Evolutionary conservation across 2,113 vertebrate genomes (phyloP), one percentile per base, ranked within the genome.

Genomic region (Prunella himalayana): DNA sequence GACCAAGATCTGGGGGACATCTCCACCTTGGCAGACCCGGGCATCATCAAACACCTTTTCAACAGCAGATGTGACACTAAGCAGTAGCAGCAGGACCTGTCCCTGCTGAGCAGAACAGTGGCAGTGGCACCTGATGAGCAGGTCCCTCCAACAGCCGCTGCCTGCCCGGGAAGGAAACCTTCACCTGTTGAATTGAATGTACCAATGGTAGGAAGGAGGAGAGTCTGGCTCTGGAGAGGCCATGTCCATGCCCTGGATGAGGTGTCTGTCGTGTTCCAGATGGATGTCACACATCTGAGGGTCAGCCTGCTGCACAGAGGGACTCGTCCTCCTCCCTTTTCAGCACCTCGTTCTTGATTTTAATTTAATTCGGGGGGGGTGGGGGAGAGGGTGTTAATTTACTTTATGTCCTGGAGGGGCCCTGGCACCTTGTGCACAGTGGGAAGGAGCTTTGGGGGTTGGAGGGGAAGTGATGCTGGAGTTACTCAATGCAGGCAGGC

Each of bases 21-120:
- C 66, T 99, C 99, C 68, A 99, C 99, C 22, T 97, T 99, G 92
- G 99, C 99, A 28, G 98, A 99, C 98, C 98, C 98, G 0, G 97
- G 98, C 0, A 98, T 99, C 81, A 98, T 99, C 69, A 98, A 98
- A 60, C 98, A 99, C 30, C 99, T 99, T 61, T 99, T 99, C 97
- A 97, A 94, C 81, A 98, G 98, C 98, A 98, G 99, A 78, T 99
- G 99, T 97, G 90, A 97, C 95, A 95, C 98, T 9, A 94, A 94
- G 10, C 97, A 98, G 95, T 99, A 97, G 94, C 78, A 63, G 78
- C 44, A 11, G 9, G 56, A 42, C 41, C n/a, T 69, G 82, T 27
- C 49, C 70, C 91, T 90, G 84, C 91, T 60, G 35, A 87, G 47
- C 47, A 75, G 93, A 89, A 85, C 65, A 53, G 79, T 59, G 73